These are phyloP conservation scores for Margarornis squamiger DNA, from an alignment of 2,797 vertebrate species.

Conservation along the genomic window DNA sequence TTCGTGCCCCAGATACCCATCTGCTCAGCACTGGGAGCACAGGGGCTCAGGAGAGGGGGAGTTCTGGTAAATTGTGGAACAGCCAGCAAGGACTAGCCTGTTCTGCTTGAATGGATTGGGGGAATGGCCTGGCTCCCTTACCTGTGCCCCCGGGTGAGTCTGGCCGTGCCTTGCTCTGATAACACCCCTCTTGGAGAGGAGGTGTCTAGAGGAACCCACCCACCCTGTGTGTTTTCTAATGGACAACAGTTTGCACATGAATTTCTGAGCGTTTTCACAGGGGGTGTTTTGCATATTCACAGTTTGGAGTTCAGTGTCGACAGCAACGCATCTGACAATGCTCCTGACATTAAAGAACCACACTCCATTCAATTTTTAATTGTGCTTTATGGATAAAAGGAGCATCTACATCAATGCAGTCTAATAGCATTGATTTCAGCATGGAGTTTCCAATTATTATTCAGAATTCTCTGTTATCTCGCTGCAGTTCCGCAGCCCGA, in stretches of 20 bases:
- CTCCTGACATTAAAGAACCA: neutral
- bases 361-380: neutral
- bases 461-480: constrained; percentile 2
- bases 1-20: neutral
- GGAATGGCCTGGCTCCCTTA: neutral
- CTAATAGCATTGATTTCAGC: constrained; percentile 18
- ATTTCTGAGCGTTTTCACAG: neutral
- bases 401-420: neutral
- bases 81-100: neutral
- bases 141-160: neutral
- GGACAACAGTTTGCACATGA: neutral
- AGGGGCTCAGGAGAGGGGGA: accelerated
- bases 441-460: neutral
- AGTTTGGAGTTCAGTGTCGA: neutral
- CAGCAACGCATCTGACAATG: neutral
- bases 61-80: neutral
- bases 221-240: accelerated
- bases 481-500: neutral
- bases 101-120: neutral
- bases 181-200: neutral
- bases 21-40: neutral
- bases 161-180: neutral
- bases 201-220: accelerated
- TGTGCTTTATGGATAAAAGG: neutral
- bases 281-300: accelerated